phyloP scores from a whole-genome alignment of 2,797 vertebrate species.

The Hafferia zeledoni region DNA sequence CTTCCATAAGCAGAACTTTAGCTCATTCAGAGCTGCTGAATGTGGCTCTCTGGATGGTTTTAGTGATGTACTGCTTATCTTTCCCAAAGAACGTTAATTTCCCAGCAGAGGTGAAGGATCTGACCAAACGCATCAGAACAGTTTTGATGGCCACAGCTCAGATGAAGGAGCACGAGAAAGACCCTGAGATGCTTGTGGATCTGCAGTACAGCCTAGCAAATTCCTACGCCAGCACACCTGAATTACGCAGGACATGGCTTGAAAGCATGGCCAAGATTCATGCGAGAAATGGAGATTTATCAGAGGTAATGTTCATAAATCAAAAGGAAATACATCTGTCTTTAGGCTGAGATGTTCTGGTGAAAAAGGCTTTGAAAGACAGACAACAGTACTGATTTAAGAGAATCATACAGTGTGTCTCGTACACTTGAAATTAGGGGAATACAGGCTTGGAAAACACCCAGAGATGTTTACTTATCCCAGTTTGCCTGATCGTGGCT shows the following conservation, averaged over 20 bases:
- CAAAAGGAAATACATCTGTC: neutral
- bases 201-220: conserved; percentile 91
- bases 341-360: neutral
- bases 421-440: neutral
- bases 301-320: conserved; percentile 79
- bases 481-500: neutral
- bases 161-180: conserved; percentile 93
- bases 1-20: neutral
- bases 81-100: conserved; percentile 85
- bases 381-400: neutral
- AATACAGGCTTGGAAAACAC: neutral
- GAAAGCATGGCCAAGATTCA: conserved; percentile 94
- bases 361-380: neutral
- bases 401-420: neutral
- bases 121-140: conserved; percentile 89
- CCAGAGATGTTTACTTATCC: neutral
- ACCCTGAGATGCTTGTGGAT: conserved; percentile 90
- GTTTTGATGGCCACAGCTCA: conserved; percentile 92
- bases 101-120: conserved; percentile 89
- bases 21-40: neutral
- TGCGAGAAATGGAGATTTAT: conserved; percentile 87
- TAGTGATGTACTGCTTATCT: conserved; percentile 68
- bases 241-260: conserved; percentile 88
- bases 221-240: conserved; percentile 89
- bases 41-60: neutral